Evolutionary conservation across 2,113 vertebrate genomes (phyloP).

Genomic region (Dissostichus mawsoni): DNA sequence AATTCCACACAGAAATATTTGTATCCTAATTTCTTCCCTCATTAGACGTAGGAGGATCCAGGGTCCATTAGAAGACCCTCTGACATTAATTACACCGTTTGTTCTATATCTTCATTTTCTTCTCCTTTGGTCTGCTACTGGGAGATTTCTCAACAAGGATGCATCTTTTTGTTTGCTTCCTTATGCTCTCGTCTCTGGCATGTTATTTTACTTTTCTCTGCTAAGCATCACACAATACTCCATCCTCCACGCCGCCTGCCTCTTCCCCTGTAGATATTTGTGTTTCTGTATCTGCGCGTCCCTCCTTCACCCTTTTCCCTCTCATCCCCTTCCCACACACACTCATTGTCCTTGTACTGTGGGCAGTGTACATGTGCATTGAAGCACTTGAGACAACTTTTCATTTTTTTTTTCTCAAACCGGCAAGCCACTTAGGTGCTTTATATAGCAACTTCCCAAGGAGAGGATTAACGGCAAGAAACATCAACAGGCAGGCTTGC

Average conservation of each 20-base stretch:
- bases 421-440: conserved; percentile 81
- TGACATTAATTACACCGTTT: conserved; percentile 66
- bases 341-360: conserved; percentile 69
- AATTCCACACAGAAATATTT: conserved; percentile 65
- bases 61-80: conserved; percentile 54
- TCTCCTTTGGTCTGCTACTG: conserved; percentile 17
- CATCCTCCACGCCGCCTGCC: conserved; percentile 45
- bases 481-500: conserved; percentile 69
- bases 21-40: conserved; percentile 64
- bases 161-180: conserved; percentile 47
- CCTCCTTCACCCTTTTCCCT: conserved; percentile 52
- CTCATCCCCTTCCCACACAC: conserved; percentile 74
- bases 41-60: conserved; percentile 38
- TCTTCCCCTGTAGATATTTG: conserved; percentile 66
- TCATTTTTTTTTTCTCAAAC: conserved; percentile 44
- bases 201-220: conserved; percentile 51
- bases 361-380: conserved; percentile 69
- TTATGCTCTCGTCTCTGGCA: conserved; percentile 30
- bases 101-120: conserved; percentile 49
- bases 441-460: conserved; percentile 81
- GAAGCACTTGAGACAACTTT: conserved; percentile 77
- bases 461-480: conserved; percentile 80
- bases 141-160: conserved; percentile 35
- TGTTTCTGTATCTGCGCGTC: conserved; percentile 65
- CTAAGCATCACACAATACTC: conserved; percentile 60